Percentiles rank a stretch among this genome's conserved stretches.
phyloP scores from a whole-genome alignment of 2,797 vertebrate genomes.

The Halcyon smyrnensis region DNA sequence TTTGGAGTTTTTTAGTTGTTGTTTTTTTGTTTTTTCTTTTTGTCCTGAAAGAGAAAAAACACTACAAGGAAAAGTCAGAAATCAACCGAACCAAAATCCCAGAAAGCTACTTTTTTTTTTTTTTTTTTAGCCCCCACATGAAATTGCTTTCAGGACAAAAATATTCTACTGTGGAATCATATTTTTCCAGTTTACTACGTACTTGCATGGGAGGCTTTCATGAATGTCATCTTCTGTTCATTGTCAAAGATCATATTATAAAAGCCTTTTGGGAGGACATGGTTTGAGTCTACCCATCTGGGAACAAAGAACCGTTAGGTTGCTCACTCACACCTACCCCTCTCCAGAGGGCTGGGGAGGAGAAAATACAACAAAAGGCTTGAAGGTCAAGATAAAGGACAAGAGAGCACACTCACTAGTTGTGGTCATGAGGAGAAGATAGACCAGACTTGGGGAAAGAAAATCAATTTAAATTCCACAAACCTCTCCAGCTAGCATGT shows the following conservation, averaged over 20 bases:
- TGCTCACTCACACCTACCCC: too few species aligned
- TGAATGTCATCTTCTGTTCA: background rate
- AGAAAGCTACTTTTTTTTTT: background rate
- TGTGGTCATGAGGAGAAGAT: too few species aligned
- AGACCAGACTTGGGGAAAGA: too few species aligned
- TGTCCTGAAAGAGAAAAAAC: background rate
- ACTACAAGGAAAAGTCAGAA: background rate
- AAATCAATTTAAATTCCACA: too few species aligned
- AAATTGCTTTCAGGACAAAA: background rate
- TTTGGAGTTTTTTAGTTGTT: background rate
- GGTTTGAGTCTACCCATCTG: too few species aligned
- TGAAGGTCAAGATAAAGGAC: too few species aligned
- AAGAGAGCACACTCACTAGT: too few species aligned
- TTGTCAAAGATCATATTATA: background rate
- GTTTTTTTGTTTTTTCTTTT: fast-evolving
- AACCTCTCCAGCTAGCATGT: too few species aligned
- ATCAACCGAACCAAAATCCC: background rate
- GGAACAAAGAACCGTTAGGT: too few species aligned
- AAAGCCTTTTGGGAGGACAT: background rate
- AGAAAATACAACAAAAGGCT: too few species aligned
- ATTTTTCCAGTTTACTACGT: background rate
- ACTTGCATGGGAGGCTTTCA: background rate
- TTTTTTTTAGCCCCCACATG: background rate
- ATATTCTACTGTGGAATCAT: background rate
- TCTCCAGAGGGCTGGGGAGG: too few species aligned